Base-by-base conservation (phyloP, 2,113 vertebrate genomes). In the Myotis davidii region DNA sequence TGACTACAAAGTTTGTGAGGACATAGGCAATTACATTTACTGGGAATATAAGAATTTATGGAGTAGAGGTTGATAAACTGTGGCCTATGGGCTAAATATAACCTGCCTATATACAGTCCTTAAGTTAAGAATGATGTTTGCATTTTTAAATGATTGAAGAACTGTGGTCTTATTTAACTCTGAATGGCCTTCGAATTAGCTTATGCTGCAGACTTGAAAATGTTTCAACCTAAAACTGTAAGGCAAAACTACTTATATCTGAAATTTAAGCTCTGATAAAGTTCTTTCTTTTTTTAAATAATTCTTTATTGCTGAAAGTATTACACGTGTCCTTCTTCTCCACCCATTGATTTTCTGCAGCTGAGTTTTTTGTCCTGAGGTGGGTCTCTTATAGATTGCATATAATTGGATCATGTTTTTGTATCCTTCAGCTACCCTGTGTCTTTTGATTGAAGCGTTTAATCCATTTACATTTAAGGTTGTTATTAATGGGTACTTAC, bases 181-280 rank as follows among this genome's bases (percentile, higher is more conserved):
- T 86, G n/a, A 95, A 64, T 65, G 76, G 56, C 50, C 88, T 74
- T 90, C 27, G n/a, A 32, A 88, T 94, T 95, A 78, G n/a, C 2
- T 25, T 74, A 61, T 82, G 29, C 32, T 89, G 14, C 3, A 93
- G 42, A 91, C 67, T 88, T 94, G 64, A 95, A 96, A 94, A 85
- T 90, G 74, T 88, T 92, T 94, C 73, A 95, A 54, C 64, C 73
- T 81, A 85, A 94, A 97, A 94, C 69, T 88, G 73, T 9, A 89
- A 91, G 70, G 78, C 23, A 70, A 92, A 91, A 91, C 27, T 89
- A 91, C 34, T 93, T 93, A 34, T 25, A 76, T 61, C n/a, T 94
- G 91, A 95, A 92, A 92, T 65, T 95, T 84, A 50, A 85, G 87
- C 50, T 88, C 67, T 85, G 67, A 85, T 69, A 89, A 91, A 93